Conservation (phyloP, 2,113 vertebrate genomes). For the Aegithalos caudatus region DNA sequence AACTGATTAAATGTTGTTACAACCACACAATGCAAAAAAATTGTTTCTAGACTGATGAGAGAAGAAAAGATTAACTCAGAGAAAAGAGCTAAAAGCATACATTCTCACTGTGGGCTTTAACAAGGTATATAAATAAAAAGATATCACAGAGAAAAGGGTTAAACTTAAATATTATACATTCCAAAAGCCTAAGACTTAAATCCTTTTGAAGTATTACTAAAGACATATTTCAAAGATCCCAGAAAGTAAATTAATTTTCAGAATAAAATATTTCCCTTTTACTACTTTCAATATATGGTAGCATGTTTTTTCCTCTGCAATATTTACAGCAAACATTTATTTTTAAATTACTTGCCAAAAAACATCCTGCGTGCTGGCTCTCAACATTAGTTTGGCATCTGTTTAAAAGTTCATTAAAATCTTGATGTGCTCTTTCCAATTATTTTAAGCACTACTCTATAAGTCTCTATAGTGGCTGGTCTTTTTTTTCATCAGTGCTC, state of each 20-base stretch:
- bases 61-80: not conserved
- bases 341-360: not conserved
- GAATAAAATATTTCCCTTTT: not conserved
- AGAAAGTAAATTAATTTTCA: not conserved
- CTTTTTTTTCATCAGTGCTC: accelerated
- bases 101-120: not conserved
- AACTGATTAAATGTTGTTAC: not conserved
- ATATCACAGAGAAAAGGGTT: not conserved
- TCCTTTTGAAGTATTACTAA: not conserved
- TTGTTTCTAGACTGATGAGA: not conserved
- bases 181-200: not conserved
- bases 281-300: not conserved
- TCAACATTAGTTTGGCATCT: not conserved
- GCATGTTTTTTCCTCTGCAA: not conserved
- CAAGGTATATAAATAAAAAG: not conserved
- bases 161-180: not conserved
- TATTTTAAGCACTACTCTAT: not conserved
- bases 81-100: not conserved
- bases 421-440: not conserved
- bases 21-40: not conserved
- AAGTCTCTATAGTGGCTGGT: not conserved
- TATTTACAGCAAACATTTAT: not conserved
- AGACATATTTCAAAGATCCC: not conserved
- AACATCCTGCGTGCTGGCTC: not conserved
- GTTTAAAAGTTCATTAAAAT: not conserved